phyloP scores from a whole-genome alignment of 2,113 vertebrate genomes.

The Balaenoptera acutorostrata region DNA sequence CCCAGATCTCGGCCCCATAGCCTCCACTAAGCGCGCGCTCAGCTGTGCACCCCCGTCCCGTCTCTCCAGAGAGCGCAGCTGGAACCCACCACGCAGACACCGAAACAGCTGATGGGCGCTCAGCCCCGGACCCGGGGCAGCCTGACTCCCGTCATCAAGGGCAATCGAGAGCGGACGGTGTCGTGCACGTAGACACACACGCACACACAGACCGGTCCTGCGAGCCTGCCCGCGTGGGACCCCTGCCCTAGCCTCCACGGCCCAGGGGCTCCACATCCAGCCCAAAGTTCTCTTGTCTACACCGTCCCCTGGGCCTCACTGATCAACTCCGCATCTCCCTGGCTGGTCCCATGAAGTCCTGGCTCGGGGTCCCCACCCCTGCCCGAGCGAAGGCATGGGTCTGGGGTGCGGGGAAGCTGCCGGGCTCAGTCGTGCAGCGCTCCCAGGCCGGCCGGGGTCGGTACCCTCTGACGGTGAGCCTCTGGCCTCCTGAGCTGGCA shows the following conservation, averaged over 20 bases:
- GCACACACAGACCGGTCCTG: accelerated
- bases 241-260: neutral
- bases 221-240: accelerated
- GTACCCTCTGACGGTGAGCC: constrained; percentile 24
- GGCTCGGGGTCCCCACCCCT: neutral
- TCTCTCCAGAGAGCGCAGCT: neutral
- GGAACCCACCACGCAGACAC: neutral
- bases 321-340: neutral
- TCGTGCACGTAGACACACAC: accelerated
- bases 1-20: neutral
- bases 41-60: neutral
- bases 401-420: constrained; percentile 67
- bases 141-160: neutral
- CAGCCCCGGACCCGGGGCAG: accelerated
- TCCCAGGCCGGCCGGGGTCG: constrained; percentile 6
- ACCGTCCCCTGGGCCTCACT: neutral
- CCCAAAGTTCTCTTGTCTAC: neutral
- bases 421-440: neutral
- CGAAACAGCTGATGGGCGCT: neutral
- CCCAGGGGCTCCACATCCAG: neutral
- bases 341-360: neutral
- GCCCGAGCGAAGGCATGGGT: constrained; percentile 69
- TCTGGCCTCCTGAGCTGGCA: constrained; percentile 70
- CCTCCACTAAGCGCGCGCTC: neutral
- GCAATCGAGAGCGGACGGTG: accelerated